Percentiles rank a stretch among this genome's conserved stretches.
These are phyloP conservation scores for Bombus superbus DNA, from an alignment of 1,140 invertebrate genomes.

Conservation along the genomic window DNA sequence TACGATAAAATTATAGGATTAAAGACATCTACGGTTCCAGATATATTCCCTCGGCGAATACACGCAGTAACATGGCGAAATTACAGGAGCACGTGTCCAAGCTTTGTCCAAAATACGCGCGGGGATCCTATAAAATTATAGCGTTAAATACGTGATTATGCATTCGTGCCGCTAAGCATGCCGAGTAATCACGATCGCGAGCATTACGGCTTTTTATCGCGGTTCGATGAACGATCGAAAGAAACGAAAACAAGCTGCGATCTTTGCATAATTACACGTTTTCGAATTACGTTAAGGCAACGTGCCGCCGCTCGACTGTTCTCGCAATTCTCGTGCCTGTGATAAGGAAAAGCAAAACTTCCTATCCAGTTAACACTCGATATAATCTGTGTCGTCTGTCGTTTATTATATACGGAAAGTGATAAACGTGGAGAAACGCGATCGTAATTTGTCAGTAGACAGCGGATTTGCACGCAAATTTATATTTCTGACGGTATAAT, in stretches of 20 bases:
- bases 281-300: neutral
- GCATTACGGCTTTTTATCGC: neutral
- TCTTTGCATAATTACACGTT: neutral
- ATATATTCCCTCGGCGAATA: neutral
- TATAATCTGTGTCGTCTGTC: neutral
- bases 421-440: too few relatives aligned
- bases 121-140: constrained; percentile 3
- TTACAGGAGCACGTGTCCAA: neutral
- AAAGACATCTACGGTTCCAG: too few relatives aligned
- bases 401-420: neutral
- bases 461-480: too few relatives aligned
- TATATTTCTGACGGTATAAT: too few relatives aligned
- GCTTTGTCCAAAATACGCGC: neutral
- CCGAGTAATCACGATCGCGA: neutral
- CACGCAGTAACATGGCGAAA: neutral
- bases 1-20: too few relatives aligned
- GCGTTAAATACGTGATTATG: neutral
- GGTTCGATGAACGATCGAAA: too few relatives aligned
- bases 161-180: neutral
- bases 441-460: too few relatives aligned
- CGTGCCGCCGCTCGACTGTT: neutral
- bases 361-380: neutral
- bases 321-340: too few relatives aligned
- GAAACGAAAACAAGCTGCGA: neutral
- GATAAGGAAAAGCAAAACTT: neutral